Evolutionary conservation across 1,140 invertebrate species (phyloP), one percentile per base, ranked within the genome.

Genomic region (Amphibalanus amphitrite): DNA sequence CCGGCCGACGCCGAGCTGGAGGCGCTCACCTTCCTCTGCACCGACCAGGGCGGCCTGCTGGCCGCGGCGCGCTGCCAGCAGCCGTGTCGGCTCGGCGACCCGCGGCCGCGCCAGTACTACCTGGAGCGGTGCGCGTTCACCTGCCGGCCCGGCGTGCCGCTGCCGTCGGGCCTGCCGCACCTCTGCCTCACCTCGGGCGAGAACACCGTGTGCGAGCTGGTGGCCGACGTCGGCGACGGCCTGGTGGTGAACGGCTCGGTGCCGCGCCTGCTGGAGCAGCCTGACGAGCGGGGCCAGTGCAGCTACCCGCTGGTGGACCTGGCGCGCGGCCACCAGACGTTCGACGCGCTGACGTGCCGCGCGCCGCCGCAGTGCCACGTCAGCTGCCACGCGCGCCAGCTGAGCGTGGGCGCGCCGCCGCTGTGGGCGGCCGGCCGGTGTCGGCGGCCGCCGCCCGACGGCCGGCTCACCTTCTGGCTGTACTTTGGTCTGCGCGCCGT

Each of bases 401-500:
- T 82, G 72, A 81, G 84, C 28, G 81, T 81, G 1, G 13, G 1
- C 13, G 47, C 10, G 10, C 47, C n/a, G n/a, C n/a, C 20, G 6
- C 47, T 59, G 13, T 59, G 10, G 10, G 20, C 47, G 10, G 47
- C 1, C 10, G 47, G 20, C 13, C 47, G 47, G 6, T 59, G 47
- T 23, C 10, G 1, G 47, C 13, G 20, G 6, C 10, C 33, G 0
- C 29, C 20, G 29, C 87, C 87, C 17, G 85, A 88, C 76, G 83
- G 87, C 0, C 77, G 83, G 1, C 77, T 85, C 38, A 89, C 87
- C 0, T 87, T 91, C 75, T 88, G 87, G 85, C 80, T 82, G 28
- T 92, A 92, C 75, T 80, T 90, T 26, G 77, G 85, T 10, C 69
- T 81, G 10, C 85, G 90, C 67, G 84, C 87, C 17, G 75, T 90